Evolutionary conservation across 2,113 vertebrate species (phyloP).

Genomic region (Turdus rufiventris): DNA sequence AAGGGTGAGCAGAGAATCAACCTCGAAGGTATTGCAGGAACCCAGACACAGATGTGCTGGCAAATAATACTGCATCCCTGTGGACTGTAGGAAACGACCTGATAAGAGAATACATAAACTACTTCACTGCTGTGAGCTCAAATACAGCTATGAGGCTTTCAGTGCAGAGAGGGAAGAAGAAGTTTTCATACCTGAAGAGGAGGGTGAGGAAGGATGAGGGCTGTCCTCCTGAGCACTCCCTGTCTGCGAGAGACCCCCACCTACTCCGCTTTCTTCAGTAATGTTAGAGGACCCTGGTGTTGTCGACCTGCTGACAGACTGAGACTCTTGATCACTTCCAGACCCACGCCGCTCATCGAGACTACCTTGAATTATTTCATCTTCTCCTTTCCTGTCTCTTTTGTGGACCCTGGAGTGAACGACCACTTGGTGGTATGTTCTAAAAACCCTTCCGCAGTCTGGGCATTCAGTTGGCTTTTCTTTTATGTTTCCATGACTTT

Average conservation of each 20-base stretch:
- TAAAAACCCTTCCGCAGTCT: conserved; percentile 93
- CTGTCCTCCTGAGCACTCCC: conserved; percentile 97
- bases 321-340: conserved; percentile 96
- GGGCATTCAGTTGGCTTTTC: conserved; percentile 97
- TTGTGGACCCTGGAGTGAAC: conserved; percentile 95
- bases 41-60: conserved; percentile 29
- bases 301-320: conserved; percentile 96
- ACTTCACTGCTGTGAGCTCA: background rate
- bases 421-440: conserved; percentile 97
- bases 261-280: conserved; percentile 92
- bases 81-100: conserved; percentile 1
- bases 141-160: background rate
- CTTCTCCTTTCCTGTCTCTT: conserved; percentile 85
- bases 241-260: conserved; percentile 92
- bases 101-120: background rate
- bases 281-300: conserved; percentile 96
- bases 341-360: conserved; percentile 93
- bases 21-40: background rate
- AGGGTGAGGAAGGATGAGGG: conserved; percentile 95
- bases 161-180: background rate
- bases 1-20: background rate
- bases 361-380: conserved; percentile 81
- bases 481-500: conserved; percentile 79
- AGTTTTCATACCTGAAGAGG: conserved; percentile 88
- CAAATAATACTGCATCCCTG: background rate